Conservation (phyloP, 2,888 invertebrate species). For the Drosophila kuntzei region DNA sequence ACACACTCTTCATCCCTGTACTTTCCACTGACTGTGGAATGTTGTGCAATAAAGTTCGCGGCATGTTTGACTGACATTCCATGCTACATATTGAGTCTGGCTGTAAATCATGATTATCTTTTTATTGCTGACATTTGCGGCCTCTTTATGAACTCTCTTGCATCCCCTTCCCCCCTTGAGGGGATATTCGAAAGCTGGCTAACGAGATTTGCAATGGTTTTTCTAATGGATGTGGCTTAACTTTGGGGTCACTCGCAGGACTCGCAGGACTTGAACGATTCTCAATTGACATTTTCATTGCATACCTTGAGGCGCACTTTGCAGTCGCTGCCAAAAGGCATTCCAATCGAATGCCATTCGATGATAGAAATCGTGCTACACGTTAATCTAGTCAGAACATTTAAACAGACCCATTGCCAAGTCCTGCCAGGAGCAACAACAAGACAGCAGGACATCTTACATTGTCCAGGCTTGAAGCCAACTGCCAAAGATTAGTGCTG, state of each 20-base stretch:
- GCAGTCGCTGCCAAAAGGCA: constrained; percentile 54
- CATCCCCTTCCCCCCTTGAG: not conserved
- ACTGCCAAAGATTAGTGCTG: constrained; percentile 43
- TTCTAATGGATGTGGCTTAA: constrained; percentile 59
- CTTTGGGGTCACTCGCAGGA: constrained; percentile 9
- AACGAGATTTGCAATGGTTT: constrained; percentile 74
- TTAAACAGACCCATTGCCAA: constrained; percentile 35
- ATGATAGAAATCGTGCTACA: constrained; percentile 81
- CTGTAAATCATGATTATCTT: constrained; percentile 73
- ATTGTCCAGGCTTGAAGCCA: constrained; percentile 26
- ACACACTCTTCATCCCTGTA: not conserved
- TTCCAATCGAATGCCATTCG: constrained; percentile 76
- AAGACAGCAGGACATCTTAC: constrained; percentile 53
- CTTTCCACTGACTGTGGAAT: constrained; percentile 28
- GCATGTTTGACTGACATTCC: constrained; percentile 60
- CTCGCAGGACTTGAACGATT: not conserved
- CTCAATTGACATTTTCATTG: constrained; percentile 32
- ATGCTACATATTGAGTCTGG: constrained; percentile 57
- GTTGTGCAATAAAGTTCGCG: constrained; percentile 57
- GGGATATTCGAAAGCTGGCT: constrained; percentile 37
- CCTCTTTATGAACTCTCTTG: constrained; percentile 55
- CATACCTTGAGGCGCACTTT: constrained; percentile 54
- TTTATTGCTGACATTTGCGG: constrained; percentile 66
- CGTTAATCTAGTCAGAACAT: constrained; percentile 75
- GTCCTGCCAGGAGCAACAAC: constrained; percentile 6